These are phyloP conservation scores for Noctua janthina DNA, from an alignment of 2,888 invertebrate genomes.

Conservation along the genomic window DNA sequence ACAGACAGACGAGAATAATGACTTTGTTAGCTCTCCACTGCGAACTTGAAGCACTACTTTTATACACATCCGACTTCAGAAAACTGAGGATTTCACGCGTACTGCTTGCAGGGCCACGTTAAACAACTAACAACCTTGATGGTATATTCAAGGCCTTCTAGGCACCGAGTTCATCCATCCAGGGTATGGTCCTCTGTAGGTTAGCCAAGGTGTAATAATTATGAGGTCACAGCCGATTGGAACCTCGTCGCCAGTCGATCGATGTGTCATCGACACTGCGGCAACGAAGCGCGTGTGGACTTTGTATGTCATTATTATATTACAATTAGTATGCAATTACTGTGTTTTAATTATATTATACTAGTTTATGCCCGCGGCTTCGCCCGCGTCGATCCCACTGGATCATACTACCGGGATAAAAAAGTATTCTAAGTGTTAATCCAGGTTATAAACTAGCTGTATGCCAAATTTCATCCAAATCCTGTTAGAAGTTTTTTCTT, in stretches of 20 bases:
- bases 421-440: too few relatives aligned
- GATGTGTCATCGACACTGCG: conserved; percentile 59
- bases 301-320: conserved; percentile 51
- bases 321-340: conserved; percentile 50
- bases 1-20: too few relatives aligned
- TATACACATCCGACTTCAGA: background rate
- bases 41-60: background rate
- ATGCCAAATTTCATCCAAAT: too few relatives aligned
- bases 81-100: too few relatives aligned
- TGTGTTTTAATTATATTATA: conserved; percentile 34
- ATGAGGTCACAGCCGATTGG: conserved; percentile 43
- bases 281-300: conserved; percentile 36
- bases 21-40: background rate
- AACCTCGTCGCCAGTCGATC: conserved; percentile 32
- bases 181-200: conserved; percentile 31
- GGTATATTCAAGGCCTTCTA: conserved; percentile 4
- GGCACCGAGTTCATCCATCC: conserved; percentile 23
- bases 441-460: too few relatives aligned
- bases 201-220: conserved; percentile 30
- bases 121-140: background rate
- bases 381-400: too few relatives aligned
- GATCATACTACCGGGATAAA: too few relatives aligned
- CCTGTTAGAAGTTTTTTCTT: too few relatives aligned
- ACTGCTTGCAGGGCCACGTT: background rate
- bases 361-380: too few relatives aligned